Base-by-base conservation (phyloP, 2,797 vertebrate genomes). In the Buphagus erythrorhynchus region DNA sequence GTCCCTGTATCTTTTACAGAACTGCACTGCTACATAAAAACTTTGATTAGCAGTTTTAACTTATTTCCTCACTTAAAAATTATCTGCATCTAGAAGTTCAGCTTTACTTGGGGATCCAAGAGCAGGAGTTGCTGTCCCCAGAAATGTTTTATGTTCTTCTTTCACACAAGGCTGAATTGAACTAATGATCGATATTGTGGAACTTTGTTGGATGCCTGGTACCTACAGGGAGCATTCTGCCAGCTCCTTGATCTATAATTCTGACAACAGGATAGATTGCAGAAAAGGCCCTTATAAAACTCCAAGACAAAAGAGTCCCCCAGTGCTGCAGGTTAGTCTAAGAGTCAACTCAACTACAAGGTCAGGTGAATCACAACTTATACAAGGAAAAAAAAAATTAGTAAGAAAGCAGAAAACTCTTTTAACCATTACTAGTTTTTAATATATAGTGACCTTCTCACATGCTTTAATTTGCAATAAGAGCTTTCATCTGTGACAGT, bases 191-290 rank as follows among this genome's bases (percentile, higher is more conserved):
- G 1, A 88, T 94, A 83, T 38, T 88, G 88, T 45, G 57, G 91
- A 94, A 78, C 62, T 88, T 86, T 96, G 69, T 73, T 88, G 69
- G 85, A 80, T 73, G 62, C 29, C 58, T 83, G 66, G 40, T 63
- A 94, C 66, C 82, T 83, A 83, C 69, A 84, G 91, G 93, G 95
- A 96, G 33, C 69, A 69, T 36, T 94, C 66, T 91, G 84, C 66
- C 43, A 65, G 66, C 40, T 84, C 58, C 79, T 88, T 82, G 88
- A 51, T 88, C 91, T 94, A 49, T 96, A 95, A 95, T 74, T 96
- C 86, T 90, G 92, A 91, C 92, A 95, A 59, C 54, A 78, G 62
- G 40, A 94, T 48, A 52, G 69, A 96, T 78, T 90, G 79, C 51
- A 93, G 36, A 90, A 69, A 24, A 88, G 9, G 16, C 7, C 24